A percentile compares a stretch with the other conserved stretches of the same genome.
phyloP scores from a whole-genome alignment of 2,113 vertebrate species.

The Hymenochirus boettgeri region DNA sequence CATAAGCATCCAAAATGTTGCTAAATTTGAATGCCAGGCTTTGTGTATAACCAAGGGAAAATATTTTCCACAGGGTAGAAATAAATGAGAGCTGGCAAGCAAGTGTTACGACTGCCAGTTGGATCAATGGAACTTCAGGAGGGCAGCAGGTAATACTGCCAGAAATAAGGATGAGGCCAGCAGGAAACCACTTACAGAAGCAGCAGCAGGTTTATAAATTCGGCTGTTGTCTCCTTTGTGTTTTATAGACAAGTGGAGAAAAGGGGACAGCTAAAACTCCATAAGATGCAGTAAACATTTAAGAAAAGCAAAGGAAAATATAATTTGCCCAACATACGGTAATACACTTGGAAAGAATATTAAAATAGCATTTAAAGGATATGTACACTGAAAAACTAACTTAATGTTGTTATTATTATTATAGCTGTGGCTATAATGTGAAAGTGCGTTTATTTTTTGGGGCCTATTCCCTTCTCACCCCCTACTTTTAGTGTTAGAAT shows the following conservation, averaged over 20 bases:
- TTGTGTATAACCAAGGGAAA: neutral
- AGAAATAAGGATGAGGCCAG: constrained; percentile 13
- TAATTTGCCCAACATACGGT: too few species aligned
- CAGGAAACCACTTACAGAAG: constrained; percentile 3
- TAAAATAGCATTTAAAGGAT: too few species aligned
- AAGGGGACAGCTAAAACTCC: neutral
- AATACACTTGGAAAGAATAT: too few species aligned
- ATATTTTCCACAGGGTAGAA: neutral
- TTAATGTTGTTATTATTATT: too few species aligned
- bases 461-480: too few species aligned
- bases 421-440: too few species aligned
- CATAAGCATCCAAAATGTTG: neutral
- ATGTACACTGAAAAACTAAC: too few species aligned
- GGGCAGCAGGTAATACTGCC: neutral
- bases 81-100: constrained; percentile 10
- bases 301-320: too few species aligned
- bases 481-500: too few species aligned
- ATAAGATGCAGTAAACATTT: too few species aligned
- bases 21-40: neutral
- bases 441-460: too few species aligned
- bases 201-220: neutral
- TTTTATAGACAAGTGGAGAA: constrained; percentile 4
- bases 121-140: constrained; percentile 1
- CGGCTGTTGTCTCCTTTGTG: constrained; percentile 4
- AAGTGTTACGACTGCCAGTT: fast-evolving